Conservation (phyloP, 2,113 vertebrate species). For the Indicator maculatus region DNA sequence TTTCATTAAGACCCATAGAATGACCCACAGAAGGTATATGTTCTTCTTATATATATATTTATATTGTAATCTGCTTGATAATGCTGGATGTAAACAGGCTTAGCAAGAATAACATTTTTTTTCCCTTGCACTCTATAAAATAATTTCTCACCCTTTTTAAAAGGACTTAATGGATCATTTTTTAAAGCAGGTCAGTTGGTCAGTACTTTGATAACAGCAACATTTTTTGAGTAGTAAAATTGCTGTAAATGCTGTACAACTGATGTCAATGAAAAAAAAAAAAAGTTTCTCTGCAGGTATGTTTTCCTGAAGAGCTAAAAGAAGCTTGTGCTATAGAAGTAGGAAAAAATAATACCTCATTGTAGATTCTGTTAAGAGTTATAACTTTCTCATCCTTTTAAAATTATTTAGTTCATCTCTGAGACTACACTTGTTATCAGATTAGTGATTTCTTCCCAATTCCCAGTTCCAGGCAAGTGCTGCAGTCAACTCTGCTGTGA, state of each 20-base stretch:
- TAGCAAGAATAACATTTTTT: neutral
- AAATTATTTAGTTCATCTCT: neutral
- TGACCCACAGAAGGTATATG: neutral
- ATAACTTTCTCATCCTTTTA: neutral
- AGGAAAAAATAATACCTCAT: neutral
- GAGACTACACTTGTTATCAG: neutral
- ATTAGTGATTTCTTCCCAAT: neutral
- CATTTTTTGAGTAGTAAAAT: neutral
- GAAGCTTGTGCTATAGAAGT: neutral
- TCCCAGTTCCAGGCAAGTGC: neutral
- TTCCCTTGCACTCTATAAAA: neutral
- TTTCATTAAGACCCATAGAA: neutral
- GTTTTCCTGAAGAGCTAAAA: neutral
- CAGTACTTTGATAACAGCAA: neutral
- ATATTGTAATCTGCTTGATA: neutral
- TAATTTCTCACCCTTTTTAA: neutral
- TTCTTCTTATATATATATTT: neutral
- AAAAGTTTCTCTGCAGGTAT: neutral
- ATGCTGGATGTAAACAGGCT: neutral
- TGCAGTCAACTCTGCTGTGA: neutral
- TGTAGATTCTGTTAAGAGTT: neutral
- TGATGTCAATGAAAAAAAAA: neutral
- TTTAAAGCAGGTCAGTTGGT: neutral
- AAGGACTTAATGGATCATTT: neutral
- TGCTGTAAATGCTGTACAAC: neutral